A percentile compares a stretch with the other conserved stretches of the same genome.
Evolutionary conservation across 2,888 invertebrate species (phyloP).

Genomic region (Cantharis rufa): DNA sequence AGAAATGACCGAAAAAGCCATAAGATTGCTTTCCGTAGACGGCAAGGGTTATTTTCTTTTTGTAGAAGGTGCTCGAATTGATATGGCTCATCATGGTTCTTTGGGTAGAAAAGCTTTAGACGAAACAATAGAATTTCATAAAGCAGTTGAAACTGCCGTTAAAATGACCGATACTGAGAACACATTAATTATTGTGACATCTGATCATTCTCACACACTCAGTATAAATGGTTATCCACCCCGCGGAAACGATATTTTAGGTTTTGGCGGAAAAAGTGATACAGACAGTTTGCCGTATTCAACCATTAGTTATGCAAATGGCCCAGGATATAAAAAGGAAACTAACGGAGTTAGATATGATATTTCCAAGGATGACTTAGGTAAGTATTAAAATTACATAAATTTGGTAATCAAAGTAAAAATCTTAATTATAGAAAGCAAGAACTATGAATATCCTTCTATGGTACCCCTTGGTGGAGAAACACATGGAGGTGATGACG

Average conservation of each 20-base stretch:
- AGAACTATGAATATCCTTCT: constrained; percentile 61
- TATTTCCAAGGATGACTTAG: constrained; percentile 54
- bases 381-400: constrained; percentile 13
- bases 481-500: constrained; percentile 80
- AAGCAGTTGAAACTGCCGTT: constrained; percentile 62
- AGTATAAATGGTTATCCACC: constrained; percentile 75
- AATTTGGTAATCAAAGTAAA: neutral
- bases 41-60: constrained; percentile 75
- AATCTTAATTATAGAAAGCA: constrained; percentile 44
- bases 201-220: constrained; percentile 81
- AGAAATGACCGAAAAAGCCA: constrained; percentile 77
- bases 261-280: constrained; percentile 54
- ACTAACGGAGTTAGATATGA: constrained; percentile 52
- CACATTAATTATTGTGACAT: constrained; percentile 75
- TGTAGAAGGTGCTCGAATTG: constrained; percentile 74
- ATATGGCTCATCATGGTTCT: constrained; percentile 75
- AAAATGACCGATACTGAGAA: constrained; percentile 65
- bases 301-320: constrained; percentile 70
- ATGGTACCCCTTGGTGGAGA: constrained; percentile 64
- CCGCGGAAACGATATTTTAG: constrained; percentile 65
- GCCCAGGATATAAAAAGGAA: neutral
- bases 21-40: constrained; percentile 66
- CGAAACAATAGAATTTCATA: constrained; percentile 75
- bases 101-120: constrained; percentile 70
- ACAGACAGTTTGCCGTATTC: constrained; percentile 65